These are phyloP conservation scores for Epiblema foenella DNA, from an alignment of 2,888 invertebrate genomes.

Conservation along the genomic window DNA sequence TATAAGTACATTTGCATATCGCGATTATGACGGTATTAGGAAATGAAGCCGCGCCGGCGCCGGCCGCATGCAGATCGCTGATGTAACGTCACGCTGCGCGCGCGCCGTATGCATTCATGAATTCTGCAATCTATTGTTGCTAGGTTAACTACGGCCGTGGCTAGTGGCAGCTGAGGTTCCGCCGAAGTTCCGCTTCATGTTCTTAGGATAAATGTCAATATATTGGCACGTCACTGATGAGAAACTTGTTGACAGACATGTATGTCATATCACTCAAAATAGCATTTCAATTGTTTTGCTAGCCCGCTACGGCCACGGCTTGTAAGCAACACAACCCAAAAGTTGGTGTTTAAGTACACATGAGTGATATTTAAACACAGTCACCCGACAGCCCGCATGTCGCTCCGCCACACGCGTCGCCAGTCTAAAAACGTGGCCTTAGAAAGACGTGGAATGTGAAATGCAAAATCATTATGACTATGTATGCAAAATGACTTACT, in stretches of 20 bases:
- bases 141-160: conserved; percentile 1
- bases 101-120: conserved; percentile 19
- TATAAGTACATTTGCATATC: conserved; percentile 28
- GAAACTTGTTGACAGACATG: neutral
- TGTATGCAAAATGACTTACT: conserved; percentile 16
- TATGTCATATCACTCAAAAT: neutral
- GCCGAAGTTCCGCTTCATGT: neutral
- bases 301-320: no score
- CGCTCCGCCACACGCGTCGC: no score
- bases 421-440: no score
- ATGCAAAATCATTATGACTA: neutral
- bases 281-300: neutral
- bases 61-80: conserved; percentile 35
- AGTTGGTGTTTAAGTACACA: no score
- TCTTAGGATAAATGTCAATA: neutral
- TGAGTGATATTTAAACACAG: no score
- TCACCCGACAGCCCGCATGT: no score
- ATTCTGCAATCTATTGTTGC: conserved; percentile 31
- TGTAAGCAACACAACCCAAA: no score
- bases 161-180: neutral
- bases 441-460: conserved; percentile 2
- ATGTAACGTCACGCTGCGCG: conserved; percentile 28
- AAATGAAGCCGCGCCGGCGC: conserved; percentile 29
- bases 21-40: conserved; percentile 34
- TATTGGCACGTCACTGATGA: neutral